These are phyloP conservation scores for Neuroscelio doddi DNA, from an alignment of 2,888 invertebrate species.

Conservation along the genomic window DNA sequence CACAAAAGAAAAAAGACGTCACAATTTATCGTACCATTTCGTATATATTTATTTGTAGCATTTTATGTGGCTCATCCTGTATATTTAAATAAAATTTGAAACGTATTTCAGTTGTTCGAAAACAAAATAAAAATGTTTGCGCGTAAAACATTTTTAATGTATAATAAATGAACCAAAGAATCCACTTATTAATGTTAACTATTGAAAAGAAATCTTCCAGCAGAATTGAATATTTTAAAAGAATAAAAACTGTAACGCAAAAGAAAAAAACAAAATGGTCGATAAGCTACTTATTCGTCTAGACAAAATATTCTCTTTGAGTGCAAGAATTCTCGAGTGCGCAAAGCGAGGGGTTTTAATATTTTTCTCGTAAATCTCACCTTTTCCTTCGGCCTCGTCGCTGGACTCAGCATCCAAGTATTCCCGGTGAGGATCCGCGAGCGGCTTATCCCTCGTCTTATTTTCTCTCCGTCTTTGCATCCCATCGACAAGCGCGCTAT, in stretches of 20 bases:
- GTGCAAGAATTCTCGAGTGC: conserved; percentile 19
- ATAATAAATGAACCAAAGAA: too few relatives aligned
- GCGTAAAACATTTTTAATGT: too few relatives aligned
- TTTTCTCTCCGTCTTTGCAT: conserved; percentile 62
- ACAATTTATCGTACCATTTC: too few relatives aligned
- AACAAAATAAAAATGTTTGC: too few relatives aligned
- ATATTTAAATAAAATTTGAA: too few relatives aligned
- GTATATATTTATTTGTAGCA: too few relatives aligned
- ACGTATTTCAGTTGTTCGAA: too few relatives aligned
- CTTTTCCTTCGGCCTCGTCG: conserved; percentile 56
- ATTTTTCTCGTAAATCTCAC: conserved; percentile 62
- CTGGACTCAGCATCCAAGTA: conserved; percentile 68
- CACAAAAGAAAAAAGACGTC: too few relatives aligned
- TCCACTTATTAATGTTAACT: too few relatives aligned
- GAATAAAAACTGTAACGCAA: conserved; percentile 1
- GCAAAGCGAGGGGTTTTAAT: conserved; percentile 52
- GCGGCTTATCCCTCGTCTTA: conserved; percentile 61
- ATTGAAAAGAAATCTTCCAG: too few relatives aligned
- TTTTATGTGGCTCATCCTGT: too few relatives aligned
- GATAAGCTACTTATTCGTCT: conserved; percentile 33
- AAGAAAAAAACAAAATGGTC: conserved; percentile 10
- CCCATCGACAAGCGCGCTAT: conserved; percentile 58
- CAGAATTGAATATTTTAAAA: conserved; percentile 10
- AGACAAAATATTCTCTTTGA: conserved; percentile 16
- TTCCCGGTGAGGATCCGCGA: conserved; percentile 59